phyloP scores from a whole-genome alignment of 2,888 invertebrate genomes.

The Invenusta paracnida region DNA sequence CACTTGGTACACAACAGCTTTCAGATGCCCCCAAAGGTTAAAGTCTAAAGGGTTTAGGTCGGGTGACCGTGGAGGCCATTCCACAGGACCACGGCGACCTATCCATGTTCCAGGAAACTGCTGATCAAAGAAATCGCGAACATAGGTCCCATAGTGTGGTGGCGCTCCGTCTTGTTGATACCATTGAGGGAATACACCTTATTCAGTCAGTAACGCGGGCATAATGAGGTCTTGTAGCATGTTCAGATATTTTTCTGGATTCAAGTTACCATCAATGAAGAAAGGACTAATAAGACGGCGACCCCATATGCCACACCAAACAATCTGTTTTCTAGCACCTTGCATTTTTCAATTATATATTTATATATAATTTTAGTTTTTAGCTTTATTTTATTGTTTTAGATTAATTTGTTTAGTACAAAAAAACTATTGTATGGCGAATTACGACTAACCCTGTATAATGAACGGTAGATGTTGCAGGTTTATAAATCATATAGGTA shows the following conservation, averaged over 20 bases:
- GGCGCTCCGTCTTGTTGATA: slow-evolving; percentile 37
- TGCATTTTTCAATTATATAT: too few species aligned
- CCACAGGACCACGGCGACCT: slow-evolving; percentile 34
- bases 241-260: not conserved
- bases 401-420: too few species aligned
- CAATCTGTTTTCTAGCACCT: too few species aligned
- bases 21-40: slow-evolving; percentile 40
- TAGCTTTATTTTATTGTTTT: too few species aligned
- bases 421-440: too few species aligned
- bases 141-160: slow-evolving; percentile 33
- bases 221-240: not conserved
- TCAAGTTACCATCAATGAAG: slow-evolving; percentile 9
- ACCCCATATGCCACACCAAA: slow-evolving; percentile 31
- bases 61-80: slow-evolving; percentile 40
- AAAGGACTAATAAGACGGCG: not conserved
- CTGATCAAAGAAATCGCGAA: slow-evolving; percentile 32
- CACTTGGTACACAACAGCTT: not conserved
- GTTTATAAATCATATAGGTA: too few species aligned
- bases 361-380: too few species aligned
- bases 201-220: not conserved
- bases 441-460: too few species aligned
- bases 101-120: slow-evolving; percentile 18
- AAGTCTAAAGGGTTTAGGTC: slow-evolving; percentile 38
- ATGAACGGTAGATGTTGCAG: too few species aligned
- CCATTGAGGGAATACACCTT: not conserved